Evolutionary conservation across 2,113 vertebrate genomes (phyloP), one percentile per base, ranked within the genome.

Genomic region (Thunnus thynnus): DNA sequence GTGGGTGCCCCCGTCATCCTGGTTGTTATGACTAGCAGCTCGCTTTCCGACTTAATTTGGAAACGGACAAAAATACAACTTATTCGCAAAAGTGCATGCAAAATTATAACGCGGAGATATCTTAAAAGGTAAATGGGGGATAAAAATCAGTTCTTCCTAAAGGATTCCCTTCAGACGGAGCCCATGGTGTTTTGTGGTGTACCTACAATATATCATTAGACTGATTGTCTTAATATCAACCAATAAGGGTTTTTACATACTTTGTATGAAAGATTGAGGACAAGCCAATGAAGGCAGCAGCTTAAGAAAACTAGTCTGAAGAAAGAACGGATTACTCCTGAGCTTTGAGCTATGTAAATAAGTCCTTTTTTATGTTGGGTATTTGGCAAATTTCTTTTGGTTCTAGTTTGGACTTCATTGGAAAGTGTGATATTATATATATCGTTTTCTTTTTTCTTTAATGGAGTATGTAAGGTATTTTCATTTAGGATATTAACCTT

Each of bases 301-400:
- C 67, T 82, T 84, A 71, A 84, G 80, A 87, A 85, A 84, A 85
- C 52, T 75, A 70, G 83, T 95, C 93, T 95, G 94, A 95, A 95
- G 88, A 36, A 93, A 94, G 92, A 92, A 95, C 93, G 91, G 94
- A 95, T 96, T 96, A 95, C 96, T 98, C 96, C 96, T 96, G 96
- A 97, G 96, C 96, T 96, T 88, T 83, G 95, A 96, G 97, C 97
- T 97, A 93, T 98, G 97, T 99, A 98, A 97, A 99, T 97, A 99
- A 96, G 94, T 96, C 88, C 86, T 97, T 90, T 87, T 93, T 96
- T 96, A 92, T 92, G 95, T 96, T 95, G 57, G 89, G 76, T 92
- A 91, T 95, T 93, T 92, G 85, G 87, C 83, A 70, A 71, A 85
- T 69, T 91, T 82, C 25, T 89, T 93, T 93, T 76, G 47, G 46